Evolutionary conservation across 2,888 invertebrate genomes (phyloP), one percentile per base, ranked within the genome.

Genomic region (Sisyra terminalis): DNA sequence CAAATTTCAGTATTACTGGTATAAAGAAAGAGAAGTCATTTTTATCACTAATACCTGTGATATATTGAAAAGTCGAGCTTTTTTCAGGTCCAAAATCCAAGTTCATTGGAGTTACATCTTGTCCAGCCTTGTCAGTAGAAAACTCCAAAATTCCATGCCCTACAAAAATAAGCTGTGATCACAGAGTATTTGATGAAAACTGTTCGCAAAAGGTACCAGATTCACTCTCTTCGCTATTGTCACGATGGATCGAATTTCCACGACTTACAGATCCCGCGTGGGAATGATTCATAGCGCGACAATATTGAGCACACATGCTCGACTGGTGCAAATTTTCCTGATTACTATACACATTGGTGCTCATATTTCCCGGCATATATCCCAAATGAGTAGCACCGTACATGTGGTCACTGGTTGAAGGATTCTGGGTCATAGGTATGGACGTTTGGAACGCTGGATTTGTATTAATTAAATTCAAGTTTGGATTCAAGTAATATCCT

Each of bases 41-140:
- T n/a, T 7, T 7, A 24, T 24, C 24, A 7, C 24, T 7, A 24
- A 60, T 61, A 81, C 82, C 82, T 57, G 82, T 78, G 51, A 82
- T 80, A 14, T 81, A 81, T 60, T 80, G 80, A 46, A 82, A 66
- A 0, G 81, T 78, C 10, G 79, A 76, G 47, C 77, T 78, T 55
- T 78, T 77, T 43, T 69, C 70, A 45, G 73, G 73, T 50, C 74
- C 75, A 55, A 84, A 86, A 55, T 82, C 77, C 51, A 84, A 73
- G 60, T 87, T 87, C 48, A 86, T 72, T 1, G 88, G 88, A 2
- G 88, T 88, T 43, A 88, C 83, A 56, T 89, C 88, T 55, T 78
- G 79, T 1, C 88, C 88, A 0, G 87, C 87, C 57, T 87, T 87
- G 48, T 84, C 82, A 0, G 89, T 82, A 16, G 82, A 78, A 61